A percentile compares a stretch with the other conserved stretches of the same genome.
Evolutionary conservation across 2,888 invertebrate species (phyloP).

Genomic region (Andricus quercusramuli): DNA sequence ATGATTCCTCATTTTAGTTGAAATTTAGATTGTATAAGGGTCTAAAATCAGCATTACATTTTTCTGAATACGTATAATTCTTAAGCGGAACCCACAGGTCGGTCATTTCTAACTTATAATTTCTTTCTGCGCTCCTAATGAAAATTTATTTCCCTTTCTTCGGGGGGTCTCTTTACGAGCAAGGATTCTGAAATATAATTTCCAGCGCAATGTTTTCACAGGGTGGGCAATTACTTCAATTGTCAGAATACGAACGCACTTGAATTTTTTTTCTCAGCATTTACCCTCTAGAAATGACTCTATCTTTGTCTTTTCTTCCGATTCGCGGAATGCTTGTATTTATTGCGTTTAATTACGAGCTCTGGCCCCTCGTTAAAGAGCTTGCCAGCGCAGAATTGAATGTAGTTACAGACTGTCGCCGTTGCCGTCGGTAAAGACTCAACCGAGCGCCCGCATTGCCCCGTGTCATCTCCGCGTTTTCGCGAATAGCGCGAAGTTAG

Average conservation of each 20-base stretch:
- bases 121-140: neutral
- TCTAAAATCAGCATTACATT: neutral
- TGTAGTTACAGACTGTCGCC: constrained; percentile 33
- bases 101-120: neutral
- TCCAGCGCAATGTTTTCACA: constrained; percentile 5
- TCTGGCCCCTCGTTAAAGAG: constrained; percentile 30
- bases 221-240: constrained; percentile 7
- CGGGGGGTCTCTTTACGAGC: neutral
- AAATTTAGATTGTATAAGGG: neutral
- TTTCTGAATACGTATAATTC: neutral
- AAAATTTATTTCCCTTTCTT: neutral
- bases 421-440: constrained; percentile 38
- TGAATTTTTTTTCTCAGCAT: constrained; percentile 29
- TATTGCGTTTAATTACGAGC: constrained; percentile 40
- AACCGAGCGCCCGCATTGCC: constrained; percentile 42
- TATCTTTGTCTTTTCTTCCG: constrained; percentile 17
- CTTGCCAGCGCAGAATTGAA: constrained; percentile 22
- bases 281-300: neutral
- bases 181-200: constrained; percentile 12
- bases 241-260: constrained; percentile 35
- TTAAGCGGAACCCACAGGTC: neutral
- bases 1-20: no score
- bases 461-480: constrained; percentile 59
- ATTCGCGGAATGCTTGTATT: constrained; percentile 36
- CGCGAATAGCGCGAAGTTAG: constrained; percentile 38